These are phyloP conservation scores for Lepus timidus DNA, from an alignment of 2,113 vertebrate species.

Conservation along the genomic window DNA sequence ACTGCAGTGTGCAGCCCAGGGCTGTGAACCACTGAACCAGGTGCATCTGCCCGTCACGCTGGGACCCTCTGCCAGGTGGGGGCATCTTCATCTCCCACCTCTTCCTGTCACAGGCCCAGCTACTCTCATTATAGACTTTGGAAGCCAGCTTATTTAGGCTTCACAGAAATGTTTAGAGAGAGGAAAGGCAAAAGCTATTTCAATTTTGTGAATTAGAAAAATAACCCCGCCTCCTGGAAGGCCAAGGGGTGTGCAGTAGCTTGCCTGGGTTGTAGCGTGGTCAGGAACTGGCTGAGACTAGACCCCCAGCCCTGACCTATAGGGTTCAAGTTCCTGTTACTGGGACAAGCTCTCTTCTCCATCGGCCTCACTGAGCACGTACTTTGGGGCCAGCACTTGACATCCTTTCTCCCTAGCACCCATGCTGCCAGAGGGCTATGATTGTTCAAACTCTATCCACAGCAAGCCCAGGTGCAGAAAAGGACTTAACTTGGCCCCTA, in stretches of 20 bases:
- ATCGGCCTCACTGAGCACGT: not conserved
- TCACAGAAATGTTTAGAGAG: slow-evolving; percentile 30
- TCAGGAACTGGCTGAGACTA: not conserved
- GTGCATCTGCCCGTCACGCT: not conserved
- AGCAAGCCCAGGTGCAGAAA: not conserved
- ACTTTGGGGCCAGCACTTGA: not conserved
- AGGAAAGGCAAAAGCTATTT: not conserved
- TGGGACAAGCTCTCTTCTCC: not conserved
- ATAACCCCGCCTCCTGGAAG: not conserved
- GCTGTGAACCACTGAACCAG: not conserved
- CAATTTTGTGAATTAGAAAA: not conserved
- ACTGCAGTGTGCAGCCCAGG: not conserved
- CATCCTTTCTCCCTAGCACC: not conserved
- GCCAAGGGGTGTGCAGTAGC: not conserved
- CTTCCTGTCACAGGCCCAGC: not conserved
- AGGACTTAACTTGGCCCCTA: not conserved
- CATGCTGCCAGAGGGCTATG: not conserved
- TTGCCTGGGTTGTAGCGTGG: not conserved
- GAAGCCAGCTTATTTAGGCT: not conserved
- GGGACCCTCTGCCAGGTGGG: not conserved
- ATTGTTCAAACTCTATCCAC: not conserved
- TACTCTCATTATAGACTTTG: not conserved
- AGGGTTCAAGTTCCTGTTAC: not conserved
- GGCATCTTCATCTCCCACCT: not conserved
- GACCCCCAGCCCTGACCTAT: not conserved